Conservation (phyloP, 2,888 invertebrate species). For the Caradrina clavipalpis region DNA sequence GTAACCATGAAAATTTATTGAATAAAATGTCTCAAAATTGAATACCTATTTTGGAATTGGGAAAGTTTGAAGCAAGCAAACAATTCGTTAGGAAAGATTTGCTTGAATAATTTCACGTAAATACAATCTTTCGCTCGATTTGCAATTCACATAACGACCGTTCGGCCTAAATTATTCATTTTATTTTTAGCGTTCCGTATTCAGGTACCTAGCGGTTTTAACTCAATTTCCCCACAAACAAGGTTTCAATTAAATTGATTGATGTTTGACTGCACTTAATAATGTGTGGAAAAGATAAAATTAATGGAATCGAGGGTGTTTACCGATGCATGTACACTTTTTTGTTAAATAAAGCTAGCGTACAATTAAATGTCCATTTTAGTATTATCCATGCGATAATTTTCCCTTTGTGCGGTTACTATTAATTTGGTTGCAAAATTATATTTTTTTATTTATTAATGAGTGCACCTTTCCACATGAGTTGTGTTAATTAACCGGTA, state of each 20-base stretch:
- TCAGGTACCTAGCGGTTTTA: conserved; percentile 60
- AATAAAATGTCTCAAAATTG: conserved; percentile 65
- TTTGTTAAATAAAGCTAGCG: conserved; percentile 34
- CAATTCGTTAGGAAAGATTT: conserved; percentile 87
- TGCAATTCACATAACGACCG: conserved; percentile 83
- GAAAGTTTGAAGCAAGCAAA: conserved; percentile 83
- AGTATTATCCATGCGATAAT: conserved; percentile 22
- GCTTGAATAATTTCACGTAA: conserved; percentile 85
- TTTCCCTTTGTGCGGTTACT: conserved; percentile 21
- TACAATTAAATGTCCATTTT: conserved; percentile 17
- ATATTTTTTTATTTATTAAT: conserved; percentile 60
- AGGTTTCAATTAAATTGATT: conserved; percentile 66
- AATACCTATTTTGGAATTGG: conserved; percentile 77
- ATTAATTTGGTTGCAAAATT: conserved; percentile 18
- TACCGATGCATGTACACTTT: conserved; percentile 9
- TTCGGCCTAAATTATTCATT: conserved; percentile 77
- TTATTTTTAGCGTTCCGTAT: conserved; percentile 71
- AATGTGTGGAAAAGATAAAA: conserved; percentile 54
- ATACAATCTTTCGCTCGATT: conserved; percentile 85
- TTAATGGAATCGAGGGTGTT: conserved; percentile 33
- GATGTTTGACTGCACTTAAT: conserved; percentile 62
- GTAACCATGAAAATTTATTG: conserved; percentile 62
- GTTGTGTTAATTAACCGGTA: conserved; percentile 68
- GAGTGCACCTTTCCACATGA: conserved; percentile 63
- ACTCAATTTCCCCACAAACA: conserved; percentile 60